These are phyloP conservation scores for Altica lythri DNA, from an alignment of 2,888 invertebrate species.

Conservation along the genomic window DNA sequence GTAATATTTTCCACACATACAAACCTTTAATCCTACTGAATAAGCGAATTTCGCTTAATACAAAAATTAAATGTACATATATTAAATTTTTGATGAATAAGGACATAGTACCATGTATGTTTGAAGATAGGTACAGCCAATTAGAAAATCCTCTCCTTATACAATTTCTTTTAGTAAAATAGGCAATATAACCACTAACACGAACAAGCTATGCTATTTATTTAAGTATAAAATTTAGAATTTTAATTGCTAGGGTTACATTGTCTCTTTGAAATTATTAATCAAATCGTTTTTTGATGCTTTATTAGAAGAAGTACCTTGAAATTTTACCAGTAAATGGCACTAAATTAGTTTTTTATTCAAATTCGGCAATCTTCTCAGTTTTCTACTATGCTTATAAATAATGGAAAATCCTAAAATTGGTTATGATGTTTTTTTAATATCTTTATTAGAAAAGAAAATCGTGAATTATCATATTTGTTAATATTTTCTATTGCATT, in stretches of 20 bases:
- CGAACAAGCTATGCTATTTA: constrained; percentile 35
- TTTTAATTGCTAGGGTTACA: constrained; percentile 34
- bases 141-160: constrained; percentile 24
- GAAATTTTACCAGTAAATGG: too few species aligned
- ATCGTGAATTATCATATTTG: too few species aligned
- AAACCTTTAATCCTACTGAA: constrained; percentile 1
- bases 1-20: constrained; percentile 11
- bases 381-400: too few species aligned
- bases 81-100: constrained; percentile 32
- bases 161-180: constrained; percentile 10
- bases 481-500: too few species aligned
- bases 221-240: constrained; percentile 42
- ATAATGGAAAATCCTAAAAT: too few species aligned
- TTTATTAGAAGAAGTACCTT: too few species aligned
- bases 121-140: constrained; percentile 30
- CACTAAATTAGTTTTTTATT: too few species aligned
- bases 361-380: too few species aligned
- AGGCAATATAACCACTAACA: constrained; percentile 32
- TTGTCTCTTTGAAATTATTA: constrained; percentile 23
- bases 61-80: constrained; percentile 29
- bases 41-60: constrained; percentile 20
- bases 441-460: too few species aligned
- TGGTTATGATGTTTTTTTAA: too few species aligned
- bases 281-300: not conserved
- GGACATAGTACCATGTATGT: constrained; percentile 41